Conservation (phyloP, 2,797 vertebrate species). For the Onychomys arenicola region DNA sequence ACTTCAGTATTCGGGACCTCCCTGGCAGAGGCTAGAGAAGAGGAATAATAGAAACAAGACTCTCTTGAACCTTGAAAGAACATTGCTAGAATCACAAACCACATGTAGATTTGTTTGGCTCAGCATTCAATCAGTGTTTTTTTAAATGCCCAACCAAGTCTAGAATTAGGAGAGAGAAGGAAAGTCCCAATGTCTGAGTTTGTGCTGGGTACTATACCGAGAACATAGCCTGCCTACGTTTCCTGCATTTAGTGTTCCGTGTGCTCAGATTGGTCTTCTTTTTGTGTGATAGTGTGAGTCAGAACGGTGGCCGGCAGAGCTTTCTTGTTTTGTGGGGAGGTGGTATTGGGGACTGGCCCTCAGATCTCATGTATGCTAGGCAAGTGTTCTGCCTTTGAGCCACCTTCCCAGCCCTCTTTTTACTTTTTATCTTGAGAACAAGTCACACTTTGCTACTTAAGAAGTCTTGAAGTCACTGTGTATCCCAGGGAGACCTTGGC, state of each 20-base stretch:
- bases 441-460: background rate
- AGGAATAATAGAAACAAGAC: background rate
- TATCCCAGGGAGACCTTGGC: background rate
- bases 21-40: background rate
- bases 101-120: background rate
- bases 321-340: background rate
- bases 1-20: conserved; percentile 33
- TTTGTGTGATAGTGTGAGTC: background rate
- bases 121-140: background rate
- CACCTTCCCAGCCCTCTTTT: too few relatives aligned
- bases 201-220: background rate
- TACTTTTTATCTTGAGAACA: background rate
- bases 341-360: background rate
- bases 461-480: background rate
- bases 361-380: background rate
- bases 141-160: background rate
- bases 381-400: background rate
- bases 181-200: background rate
- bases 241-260: background rate
- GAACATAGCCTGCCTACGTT: background rate
- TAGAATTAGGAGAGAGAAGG: background rate
- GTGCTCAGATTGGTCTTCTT: background rate
- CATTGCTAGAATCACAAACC: background rate
- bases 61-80: background rate
- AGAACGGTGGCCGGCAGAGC: background rate